These are phyloP conservation scores for Enteromius paludinosus DNA, from an alignment of 2,797 vertebrate species.

Conservation along the genomic window DNA sequence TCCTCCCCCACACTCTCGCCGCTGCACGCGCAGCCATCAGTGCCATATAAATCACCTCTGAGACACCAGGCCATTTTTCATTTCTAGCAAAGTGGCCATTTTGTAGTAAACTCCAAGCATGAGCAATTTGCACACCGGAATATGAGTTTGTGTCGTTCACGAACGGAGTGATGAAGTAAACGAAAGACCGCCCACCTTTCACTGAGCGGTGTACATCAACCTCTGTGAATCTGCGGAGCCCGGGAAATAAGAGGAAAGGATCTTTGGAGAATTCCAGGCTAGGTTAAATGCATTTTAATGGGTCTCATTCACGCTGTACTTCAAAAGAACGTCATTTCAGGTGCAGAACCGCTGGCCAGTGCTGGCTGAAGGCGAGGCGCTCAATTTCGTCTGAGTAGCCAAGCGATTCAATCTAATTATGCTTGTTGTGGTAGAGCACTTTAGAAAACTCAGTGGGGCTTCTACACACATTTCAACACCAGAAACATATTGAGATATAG, in stretches of 20 bases:
- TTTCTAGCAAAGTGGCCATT: slow-evolving; percentile 58
- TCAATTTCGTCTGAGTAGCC: slow-evolving; percentile 19
- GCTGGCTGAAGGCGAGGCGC: background rate
- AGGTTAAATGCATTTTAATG: slow-evolving; percentile 48
- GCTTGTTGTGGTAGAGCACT: slow-evolving; percentile 9
- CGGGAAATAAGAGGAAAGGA: background rate
- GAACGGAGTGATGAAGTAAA: slow-evolving; percentile 52
- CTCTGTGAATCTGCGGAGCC: background rate
- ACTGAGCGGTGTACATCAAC: slow-evolving; percentile 14
- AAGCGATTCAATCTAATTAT: slow-evolving; percentile 30
- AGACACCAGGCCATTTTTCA: slow-evolving; percentile 56
- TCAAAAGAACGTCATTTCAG: slow-evolving; percentile 29
- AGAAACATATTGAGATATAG: slow-evolving; percentile 45
- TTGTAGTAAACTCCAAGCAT: slow-evolving; percentile 54
- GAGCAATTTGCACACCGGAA: slow-evolving; percentile 58
- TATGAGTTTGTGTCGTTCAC: slow-evolving; percentile 48
- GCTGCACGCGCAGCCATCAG: slow-evolving; percentile 43
- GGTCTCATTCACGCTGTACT: slow-evolving; percentile 19
- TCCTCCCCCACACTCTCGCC: slow-evolving; percentile 31
- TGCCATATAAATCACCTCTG: slow-evolving; percentile 56
- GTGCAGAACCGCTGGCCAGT: background rate
- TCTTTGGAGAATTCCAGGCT: slow-evolving; percentile 9
- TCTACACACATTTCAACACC: slow-evolving; percentile 29
- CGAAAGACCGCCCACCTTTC: slow-evolving; percentile 12
- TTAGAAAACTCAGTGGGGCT: slow-evolving; percentile 40